Evolutionary conservation across 2,888 invertebrate species (phyloP).

Genomic region (Coenonympha glycerion): DNA sequence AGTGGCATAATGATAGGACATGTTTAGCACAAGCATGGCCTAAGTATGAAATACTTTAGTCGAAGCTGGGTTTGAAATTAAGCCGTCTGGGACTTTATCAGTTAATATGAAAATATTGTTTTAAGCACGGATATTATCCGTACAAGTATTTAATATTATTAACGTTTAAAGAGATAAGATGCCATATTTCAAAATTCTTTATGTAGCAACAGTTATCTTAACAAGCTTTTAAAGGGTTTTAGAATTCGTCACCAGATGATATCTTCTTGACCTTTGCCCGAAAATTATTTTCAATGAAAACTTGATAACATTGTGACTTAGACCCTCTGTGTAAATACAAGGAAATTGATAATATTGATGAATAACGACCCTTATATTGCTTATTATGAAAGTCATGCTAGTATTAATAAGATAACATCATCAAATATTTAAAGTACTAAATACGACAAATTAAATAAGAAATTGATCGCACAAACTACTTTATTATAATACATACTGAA

Average conservation of each 20-base stretch:
- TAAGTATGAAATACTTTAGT: constrained; percentile 21
- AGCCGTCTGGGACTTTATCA: constrained; percentile 8
- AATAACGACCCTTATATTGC: too few relatives aligned
- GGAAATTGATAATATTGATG: not conserved
- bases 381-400: too few relatives aligned
- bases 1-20: constrained; percentile 25
- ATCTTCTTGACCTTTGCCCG: not conserved
- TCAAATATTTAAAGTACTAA: too few relatives aligned
- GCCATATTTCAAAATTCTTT: not conserved
- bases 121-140: not conserved
- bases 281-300: not conserved
- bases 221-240: not conserved
- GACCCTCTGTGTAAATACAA: not conserved
- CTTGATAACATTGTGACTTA: not conserved
- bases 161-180: not conserved
- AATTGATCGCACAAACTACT: too few relatives aligned
- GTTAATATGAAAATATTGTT: constrained; percentile 3
- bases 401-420: too few relatives aligned
- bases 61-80: constrained; percentile 21
- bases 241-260: not conserved
- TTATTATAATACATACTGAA: too few relatives aligned
- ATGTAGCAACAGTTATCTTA: not conserved
- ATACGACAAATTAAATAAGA: too few relatives aligned
- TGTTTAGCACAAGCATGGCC: constrained; percentile 26
- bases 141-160: not conserved